Conservation (phyloP, 2,113 vertebrate genomes). For the Peromyscus maniculatus region DNA sequence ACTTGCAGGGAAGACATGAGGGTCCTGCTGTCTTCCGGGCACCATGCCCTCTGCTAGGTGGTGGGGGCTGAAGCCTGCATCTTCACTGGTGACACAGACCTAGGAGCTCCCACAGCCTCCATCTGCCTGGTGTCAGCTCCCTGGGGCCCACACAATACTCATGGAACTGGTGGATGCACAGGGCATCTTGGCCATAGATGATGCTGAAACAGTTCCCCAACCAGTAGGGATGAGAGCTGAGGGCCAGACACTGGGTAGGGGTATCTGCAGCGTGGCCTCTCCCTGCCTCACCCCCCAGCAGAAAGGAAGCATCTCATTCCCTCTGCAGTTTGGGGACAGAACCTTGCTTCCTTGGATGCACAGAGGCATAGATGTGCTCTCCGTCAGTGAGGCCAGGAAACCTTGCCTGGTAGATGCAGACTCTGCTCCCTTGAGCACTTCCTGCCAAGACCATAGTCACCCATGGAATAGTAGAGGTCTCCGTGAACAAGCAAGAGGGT, state of each 20-base stretch:
- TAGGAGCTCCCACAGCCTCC: not conserved
- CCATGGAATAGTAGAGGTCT: not conserved
- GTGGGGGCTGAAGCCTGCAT: not conserved
- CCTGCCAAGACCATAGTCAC: not conserved
- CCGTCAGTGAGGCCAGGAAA: not conserved
- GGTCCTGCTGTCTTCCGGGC: slow-evolving; percentile 61
- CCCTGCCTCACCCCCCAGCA: not conserved
- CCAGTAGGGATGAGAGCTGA: not conserved
- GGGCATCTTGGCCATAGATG: not conserved
- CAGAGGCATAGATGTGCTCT: not conserved
- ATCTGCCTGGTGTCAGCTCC: not conserved
- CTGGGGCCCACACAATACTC: not conserved
- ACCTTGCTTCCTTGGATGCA: not conserved
- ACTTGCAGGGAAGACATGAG: slow-evolving; percentile 61
- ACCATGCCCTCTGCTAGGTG: not conserved
- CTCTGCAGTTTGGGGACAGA: not conserved
- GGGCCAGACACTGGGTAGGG: not conserved
- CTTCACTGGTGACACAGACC: not conserved
- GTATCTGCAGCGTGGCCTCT: not conserved
- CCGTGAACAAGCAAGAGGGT: not conserved
- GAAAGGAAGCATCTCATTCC: not conserved
- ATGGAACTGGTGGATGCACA: not conserved
- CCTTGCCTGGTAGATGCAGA: not conserved
- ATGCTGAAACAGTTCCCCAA: not conserved
- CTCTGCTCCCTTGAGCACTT: not conserved